Conservation (phyloP, 2,888 invertebrate genomes). For the Monopis laevigella region DNA sequence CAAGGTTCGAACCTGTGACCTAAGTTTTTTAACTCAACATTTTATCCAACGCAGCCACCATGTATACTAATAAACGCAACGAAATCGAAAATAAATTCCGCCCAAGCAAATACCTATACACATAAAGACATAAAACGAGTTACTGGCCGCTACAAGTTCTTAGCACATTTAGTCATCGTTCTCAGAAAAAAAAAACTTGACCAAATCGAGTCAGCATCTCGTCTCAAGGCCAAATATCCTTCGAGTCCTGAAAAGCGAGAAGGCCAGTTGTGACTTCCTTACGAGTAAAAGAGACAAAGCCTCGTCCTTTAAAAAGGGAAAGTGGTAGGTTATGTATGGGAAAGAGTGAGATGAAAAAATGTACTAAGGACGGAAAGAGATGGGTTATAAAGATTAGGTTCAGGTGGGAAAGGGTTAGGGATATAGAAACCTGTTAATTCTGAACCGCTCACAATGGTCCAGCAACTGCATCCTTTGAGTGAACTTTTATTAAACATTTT, state of each 20-base stretch:
- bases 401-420: conserved; percentile 27
- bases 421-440: conserved; percentile 58
- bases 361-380: conserved; percentile 47
- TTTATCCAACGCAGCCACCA: too few species aligned
- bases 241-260: conserved; percentile 37
- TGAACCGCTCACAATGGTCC: conserved; percentile 57
- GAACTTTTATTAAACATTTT: conserved; percentile 9
- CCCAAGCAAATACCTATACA: background rate
- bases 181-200: conserved; percentile 53
- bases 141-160: conserved; percentile 28
- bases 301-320: conserved; percentile 68
- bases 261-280: conserved; percentile 19
- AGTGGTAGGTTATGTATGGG: conserved; percentile 53
- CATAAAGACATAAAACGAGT: conserved; percentile 21
- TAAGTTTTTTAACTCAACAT: too few species aligned
- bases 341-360: conserved; percentile 65
- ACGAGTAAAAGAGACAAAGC: conserved; percentile 33
- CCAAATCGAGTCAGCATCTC: conserved; percentile 51
- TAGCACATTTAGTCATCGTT: conserved; percentile 62
- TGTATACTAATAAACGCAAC: too few species aligned
- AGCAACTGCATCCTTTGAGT: conserved; percentile 17
- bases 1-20: too few species aligned
- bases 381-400: conserved; percentile 20
- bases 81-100: background rate
- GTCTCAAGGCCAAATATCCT: conserved; percentile 65